Evolutionary conservation across 2,797 vertebrate genomes (phyloP), one percentile per base, ranked within the genome.

Genomic region (Potorous gilbertii): DNA sequence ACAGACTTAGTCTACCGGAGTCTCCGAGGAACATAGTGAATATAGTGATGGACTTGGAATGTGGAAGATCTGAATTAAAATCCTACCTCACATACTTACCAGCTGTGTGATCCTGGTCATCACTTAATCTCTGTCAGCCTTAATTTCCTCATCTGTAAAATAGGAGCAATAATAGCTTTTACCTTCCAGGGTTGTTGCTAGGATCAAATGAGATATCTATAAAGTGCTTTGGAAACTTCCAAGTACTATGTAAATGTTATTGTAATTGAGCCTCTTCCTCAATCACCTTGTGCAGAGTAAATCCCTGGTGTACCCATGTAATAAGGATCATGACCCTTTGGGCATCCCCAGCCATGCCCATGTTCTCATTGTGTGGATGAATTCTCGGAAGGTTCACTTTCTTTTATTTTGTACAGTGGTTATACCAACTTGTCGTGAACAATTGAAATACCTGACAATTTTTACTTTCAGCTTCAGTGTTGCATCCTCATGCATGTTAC

Each of bases 391-490:
- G 98, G 55, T 27, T 95, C 98, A 97, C 98, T 56, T 99, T 74
- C 4, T 96, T 99, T 99, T 97, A 99, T 99, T 96, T 99, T 99
- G 66, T 98, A 98, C 56, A 98, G 97, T 9, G 98, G 98, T 55
- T 99, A 99, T 98, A 99, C 99, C 91, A 99, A 98, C 97, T 99
- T 99, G 98, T 99, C 99, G 98, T 99, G 99, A 96, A 99, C 99
- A 92, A 99, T 98, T 99, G 96, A 95, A 99, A 99, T 97, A 99
- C 99, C 96, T 99, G 40, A 99, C 99, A 0, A 99, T 99, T 98
- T 99, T 99, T 91, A 99, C 99, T 93, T 66, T 66, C 59, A 66
- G 29, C 13, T n/a, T 14, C 3, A 5, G 31, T 66, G 31, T 34
- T 13, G 31, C 34, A 16, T 31, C 12, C 57, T 31, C 31, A 66